phyloP scores from a whole-genome alignment of 2,888 invertebrate species.

The Cheilosia scutellata region DNA sequence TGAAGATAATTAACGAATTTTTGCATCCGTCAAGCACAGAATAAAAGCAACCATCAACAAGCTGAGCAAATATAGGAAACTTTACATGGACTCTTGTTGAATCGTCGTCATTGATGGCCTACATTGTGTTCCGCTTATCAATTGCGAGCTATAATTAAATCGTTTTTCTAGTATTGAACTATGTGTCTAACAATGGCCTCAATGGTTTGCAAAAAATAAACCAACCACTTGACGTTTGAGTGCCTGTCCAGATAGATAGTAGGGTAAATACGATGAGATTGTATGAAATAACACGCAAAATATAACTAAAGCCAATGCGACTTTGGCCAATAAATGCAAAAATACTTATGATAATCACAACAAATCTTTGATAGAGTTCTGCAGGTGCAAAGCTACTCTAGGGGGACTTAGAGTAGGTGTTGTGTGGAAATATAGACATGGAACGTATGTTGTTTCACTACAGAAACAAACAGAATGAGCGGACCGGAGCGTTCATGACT shows the following conservation, averaged over 20 bases:
- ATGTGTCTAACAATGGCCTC: slow-evolving; percentile 32
- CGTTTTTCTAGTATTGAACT: slow-evolving; percentile 24
- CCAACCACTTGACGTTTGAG: slow-evolving; percentile 7
- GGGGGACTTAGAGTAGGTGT: too few species aligned
- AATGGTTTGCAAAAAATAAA: slow-evolving; percentile 29
- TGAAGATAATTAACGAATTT: not conserved
- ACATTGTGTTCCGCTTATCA: slow-evolving; percentile 44
- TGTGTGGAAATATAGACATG: too few species aligned
- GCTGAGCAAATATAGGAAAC: not conserved
- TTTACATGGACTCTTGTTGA: not conserved
- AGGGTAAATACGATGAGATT: not conserved
- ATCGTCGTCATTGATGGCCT: slow-evolving; percentile 36
- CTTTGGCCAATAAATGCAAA: too few species aligned
- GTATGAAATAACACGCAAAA: not conserved
- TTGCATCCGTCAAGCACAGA: slow-evolving; percentile 1
- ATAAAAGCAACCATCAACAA: slow-evolving; percentile 19
- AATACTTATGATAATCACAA: too few species aligned
- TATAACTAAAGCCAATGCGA: not conserved
- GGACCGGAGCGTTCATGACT: too few species aligned
- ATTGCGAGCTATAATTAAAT: slow-evolving; percentile 13
- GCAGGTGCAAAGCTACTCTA: too few species aligned
- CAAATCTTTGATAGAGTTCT: too few species aligned
- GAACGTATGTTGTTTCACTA: too few species aligned
- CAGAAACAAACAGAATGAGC: too few species aligned
- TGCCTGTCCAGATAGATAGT: slow-evolving; percentile 2